Conservation (phyloP, 2,888 invertebrate species). For the Syrista parreyssii region DNA sequence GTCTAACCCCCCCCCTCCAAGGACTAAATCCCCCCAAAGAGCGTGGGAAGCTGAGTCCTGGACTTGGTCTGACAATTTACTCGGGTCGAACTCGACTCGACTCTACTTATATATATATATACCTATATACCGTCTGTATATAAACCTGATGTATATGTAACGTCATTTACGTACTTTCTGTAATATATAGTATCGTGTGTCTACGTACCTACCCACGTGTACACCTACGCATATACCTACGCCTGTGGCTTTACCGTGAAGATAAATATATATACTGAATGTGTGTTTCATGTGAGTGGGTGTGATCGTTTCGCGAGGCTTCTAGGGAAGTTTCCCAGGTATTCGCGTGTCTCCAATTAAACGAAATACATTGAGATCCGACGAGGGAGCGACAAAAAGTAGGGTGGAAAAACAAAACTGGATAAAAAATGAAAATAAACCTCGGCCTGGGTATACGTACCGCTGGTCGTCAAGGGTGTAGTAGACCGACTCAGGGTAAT, state of each 20-base stretch:
- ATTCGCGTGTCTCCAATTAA: background rate
- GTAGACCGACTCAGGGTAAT: background rate
- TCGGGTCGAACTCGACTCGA: background rate
- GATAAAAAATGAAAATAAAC: background rate
- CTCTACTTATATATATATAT: too few relatives aligned
- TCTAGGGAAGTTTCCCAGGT: background rate
- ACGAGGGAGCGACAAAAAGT: background rate
- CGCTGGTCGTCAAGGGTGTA: background rate
- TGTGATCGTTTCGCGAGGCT: background rate
- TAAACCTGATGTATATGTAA: background rate
- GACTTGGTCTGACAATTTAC: background rate
- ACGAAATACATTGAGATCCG: background rate
- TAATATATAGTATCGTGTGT: background rate
- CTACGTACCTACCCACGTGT: background rate
- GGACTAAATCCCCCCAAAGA: background rate
- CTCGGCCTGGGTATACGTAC: background rate
- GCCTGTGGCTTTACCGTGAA: background rate
- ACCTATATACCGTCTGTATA: background rate
- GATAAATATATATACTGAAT: background rate
- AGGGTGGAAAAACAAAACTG: background rate
- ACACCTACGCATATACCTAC: background rate
- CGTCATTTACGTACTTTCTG: background rate
- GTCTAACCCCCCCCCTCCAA: background rate
- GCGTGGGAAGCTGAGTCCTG: background rate
- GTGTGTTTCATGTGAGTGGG: background rate